phyloP scores from a whole-genome alignment of 1,140 invertebrate genomes.

The Ylistrum balloti region DNA sequence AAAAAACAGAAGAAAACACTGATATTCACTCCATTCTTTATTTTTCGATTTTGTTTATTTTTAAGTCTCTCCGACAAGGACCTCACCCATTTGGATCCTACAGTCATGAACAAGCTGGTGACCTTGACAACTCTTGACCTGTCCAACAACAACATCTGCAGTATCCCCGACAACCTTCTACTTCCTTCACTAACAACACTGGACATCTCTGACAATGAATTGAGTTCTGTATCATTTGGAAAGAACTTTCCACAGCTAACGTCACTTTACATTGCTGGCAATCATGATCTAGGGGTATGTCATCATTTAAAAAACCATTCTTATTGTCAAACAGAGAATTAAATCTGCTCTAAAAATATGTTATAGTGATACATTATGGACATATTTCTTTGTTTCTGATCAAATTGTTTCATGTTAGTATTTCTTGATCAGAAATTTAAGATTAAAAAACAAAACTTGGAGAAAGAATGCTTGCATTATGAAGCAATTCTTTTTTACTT shows the following conservation, averaged over 20 bases:
- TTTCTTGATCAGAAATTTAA: too few relatives aligned
- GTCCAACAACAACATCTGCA: slow-evolving; percentile 37
- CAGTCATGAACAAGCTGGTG: background rate
- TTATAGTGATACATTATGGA: too few relatives aligned
- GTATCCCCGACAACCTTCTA: background rate
- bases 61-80: slow-evolving; percentile 42
- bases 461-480: too few relatives aligned
- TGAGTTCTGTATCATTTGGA: slow-evolving; percentile 10
- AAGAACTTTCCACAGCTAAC: background rate
- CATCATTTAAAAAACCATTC: too few relatives aligned
- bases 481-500: too few relatives aligned
- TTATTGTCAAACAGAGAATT: too few relatives aligned
- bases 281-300: slow-evolving; percentile 41
- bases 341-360: too few relatives aligned
- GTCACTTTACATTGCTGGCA: slow-evolving; percentile 16
- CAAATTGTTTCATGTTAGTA: too few relatives aligned
- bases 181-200: background rate
- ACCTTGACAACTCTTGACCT: slow-evolving; percentile 24
- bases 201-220: background rate
- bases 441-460: too few relatives aligned
- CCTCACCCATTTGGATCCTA: background rate
- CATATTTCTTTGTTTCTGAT: too few relatives aligned
- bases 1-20: too few relatives aligned
- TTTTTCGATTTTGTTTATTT: background rate
- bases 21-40: too few relatives aligned